phyloP scores from a whole-genome alignment of 2,888 invertebrate genomes.

The Apeira syringaria region DNA sequence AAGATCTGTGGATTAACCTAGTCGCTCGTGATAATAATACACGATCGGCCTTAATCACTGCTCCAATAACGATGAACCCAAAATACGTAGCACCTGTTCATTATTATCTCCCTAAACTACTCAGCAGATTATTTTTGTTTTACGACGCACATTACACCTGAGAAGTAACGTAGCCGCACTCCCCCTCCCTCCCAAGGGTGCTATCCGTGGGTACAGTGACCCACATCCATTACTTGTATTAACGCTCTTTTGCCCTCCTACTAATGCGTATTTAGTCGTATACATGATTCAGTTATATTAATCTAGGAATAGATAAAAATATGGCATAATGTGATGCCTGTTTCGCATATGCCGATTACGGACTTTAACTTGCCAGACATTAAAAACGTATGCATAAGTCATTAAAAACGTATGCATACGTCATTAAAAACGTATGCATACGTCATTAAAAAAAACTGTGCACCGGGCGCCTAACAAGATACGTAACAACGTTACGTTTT shows the following conservation, averaged over 20 bases:
- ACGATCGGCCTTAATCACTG: too few species aligned
- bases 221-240: conserved; percentile 30
- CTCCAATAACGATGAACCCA: conserved; percentile 2
- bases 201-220: conserved; percentile 26
- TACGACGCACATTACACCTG: conserved; percentile 13
- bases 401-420: too few species aligned
- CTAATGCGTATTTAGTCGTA: neutral
- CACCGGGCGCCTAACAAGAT: too few species aligned
- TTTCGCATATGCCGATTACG: too few species aligned
- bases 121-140: conserved; percentile 20
- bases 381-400: too few species aligned
- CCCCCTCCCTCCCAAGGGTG: conserved; percentile 15
- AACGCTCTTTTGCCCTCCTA: conserved; percentile 19
- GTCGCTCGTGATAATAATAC: too few species aligned
- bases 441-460: too few species aligned
- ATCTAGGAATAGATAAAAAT: neutral
- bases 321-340: too few species aligned
- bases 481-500: too few species aligned
- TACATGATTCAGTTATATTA: neutral
- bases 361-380: too few species aligned
- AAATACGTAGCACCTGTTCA: conserved; percentile 2
- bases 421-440: too few species aligned
- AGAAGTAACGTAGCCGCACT: conserved; percentile 1
- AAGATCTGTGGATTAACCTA: too few species aligned
- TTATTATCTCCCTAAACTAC: conserved; percentile 15